These are phyloP conservation scores for Brachycybe producta DNA, from an alignment of 2,888 invertebrate genomes.

Conservation along the genomic window DNA sequence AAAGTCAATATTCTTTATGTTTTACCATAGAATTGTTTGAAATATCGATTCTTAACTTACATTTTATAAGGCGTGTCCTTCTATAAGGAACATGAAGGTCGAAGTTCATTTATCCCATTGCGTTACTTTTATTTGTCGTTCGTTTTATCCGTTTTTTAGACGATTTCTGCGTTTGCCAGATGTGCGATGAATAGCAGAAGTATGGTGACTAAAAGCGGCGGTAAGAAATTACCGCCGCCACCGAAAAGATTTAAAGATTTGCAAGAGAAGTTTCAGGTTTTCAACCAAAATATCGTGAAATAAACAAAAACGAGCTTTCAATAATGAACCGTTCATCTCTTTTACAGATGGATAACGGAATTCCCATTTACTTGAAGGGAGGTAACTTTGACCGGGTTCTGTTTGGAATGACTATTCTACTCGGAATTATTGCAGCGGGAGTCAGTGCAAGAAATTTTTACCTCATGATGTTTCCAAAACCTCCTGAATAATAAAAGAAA, in stretches of 20 bases:
- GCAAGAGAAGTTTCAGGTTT: slow-evolving; percentile 12
- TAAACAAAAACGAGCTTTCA: too few species aligned
- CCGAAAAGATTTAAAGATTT: background rate
- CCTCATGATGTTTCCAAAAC: background rate
- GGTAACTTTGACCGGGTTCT: background rate
- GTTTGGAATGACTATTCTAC: background rate
- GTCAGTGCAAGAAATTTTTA: background rate
- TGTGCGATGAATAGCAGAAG: background rate
- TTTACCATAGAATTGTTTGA: too few species aligned
- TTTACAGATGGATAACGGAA: slow-evolving; percentile 10
- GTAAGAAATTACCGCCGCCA: background rate
- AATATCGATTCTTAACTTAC: too few species aligned
- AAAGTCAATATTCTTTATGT: too few species aligned
- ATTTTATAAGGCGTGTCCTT: too few species aligned
- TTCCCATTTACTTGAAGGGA: slow-evolving; percentile 8
- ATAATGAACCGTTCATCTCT: too few species aligned
- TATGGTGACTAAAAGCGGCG: background rate
- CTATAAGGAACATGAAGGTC: too few species aligned
- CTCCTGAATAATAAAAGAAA: background rate
- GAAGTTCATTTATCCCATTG: too few species aligned
- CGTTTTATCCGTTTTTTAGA: background rate
- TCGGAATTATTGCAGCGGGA: background rate
- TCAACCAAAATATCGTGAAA: too few species aligned
- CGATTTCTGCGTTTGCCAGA: background rate
- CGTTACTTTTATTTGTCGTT: too few species aligned